Conservation (phyloP, 2,888 invertebrate genomes). For the Nysson spinosus region DNA sequence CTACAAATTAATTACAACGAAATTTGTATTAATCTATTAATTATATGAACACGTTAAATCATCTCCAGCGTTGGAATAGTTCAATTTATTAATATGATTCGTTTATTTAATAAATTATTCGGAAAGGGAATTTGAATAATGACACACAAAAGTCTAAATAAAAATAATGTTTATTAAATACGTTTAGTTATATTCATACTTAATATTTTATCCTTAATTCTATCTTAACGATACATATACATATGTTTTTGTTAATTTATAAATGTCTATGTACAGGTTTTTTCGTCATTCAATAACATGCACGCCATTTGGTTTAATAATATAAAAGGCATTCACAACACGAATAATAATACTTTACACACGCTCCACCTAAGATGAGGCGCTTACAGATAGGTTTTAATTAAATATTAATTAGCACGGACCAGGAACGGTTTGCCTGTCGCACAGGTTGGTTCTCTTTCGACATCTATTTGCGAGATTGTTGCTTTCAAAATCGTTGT, state of each 20-base stretch:
- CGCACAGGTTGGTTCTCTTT: constrained; percentile 38
- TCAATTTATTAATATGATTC: no score
- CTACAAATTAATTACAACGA: neutral
- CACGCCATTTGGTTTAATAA: constrained; percentile 7
- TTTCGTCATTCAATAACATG: constrained; percentile 5
- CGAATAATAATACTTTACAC: constrained; percentile 48
- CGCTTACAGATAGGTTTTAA: constrained; percentile 27
- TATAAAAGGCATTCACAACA: constrained; percentile 17
- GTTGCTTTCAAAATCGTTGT: constrained; percentile 68
- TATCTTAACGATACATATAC: constrained; percentile 2
- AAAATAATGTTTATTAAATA: constrained; percentile 39
- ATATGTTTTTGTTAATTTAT: neutral
- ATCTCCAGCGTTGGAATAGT: no score
- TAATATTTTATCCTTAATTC: neutral
- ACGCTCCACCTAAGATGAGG: neutral
- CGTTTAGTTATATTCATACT: neutral
- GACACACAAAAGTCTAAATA: neutral
- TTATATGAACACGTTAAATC: no score
- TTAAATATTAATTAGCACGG: constrained; percentile 64
- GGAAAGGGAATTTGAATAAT: neutral
- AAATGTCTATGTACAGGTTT: neutral
- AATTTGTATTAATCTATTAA: no score
- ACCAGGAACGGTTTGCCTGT: constrained; percentile 63
- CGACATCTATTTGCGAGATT: constrained; percentile 69
- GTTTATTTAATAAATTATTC: neutral